Conservation (phyloP, 2,888 invertebrate genomes). For the Galerucella calmariensis region DNA sequence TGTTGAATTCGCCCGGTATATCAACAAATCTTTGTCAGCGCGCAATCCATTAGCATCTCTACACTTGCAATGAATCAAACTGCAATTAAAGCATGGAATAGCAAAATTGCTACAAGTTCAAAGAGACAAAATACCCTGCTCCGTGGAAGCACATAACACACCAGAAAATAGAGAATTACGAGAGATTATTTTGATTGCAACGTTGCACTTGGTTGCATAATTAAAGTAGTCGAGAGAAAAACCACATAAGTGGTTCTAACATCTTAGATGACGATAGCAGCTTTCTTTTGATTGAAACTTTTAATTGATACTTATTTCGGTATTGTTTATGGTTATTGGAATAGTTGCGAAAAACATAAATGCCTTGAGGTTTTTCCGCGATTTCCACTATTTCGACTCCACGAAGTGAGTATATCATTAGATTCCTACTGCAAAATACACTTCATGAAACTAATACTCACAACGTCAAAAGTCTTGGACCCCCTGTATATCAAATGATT, state of each 20-base stretch:
- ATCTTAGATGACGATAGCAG: constrained; percentile 16
- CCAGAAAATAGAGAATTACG: constrained; percentile 18
- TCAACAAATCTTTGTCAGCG: not conserved
- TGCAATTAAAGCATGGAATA: constrained; percentile 51
- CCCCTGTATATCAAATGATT: no score
- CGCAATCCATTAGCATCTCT: constrained; percentile 53
- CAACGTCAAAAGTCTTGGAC: no score
- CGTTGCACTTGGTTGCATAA: constrained; percentile 38
- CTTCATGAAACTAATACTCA: no score
- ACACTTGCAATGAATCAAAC: constrained; percentile 50
- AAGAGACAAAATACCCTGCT: constrained; percentile 42
- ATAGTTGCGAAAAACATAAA: no score
- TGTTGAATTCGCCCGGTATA: not conserved
- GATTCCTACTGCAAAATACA: no score
- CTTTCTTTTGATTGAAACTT: not conserved
- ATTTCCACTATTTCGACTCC: no score
- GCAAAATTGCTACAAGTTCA: constrained; percentile 52
- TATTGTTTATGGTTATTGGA: no score
- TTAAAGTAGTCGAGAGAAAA: constrained; percentile 30
- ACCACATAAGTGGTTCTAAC: constrained; percentile 32
- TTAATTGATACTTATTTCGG: no score
- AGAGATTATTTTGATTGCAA: constrained; percentile 37
- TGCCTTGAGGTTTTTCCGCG: no score
- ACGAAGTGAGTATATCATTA: no score
- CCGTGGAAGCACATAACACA: constrained; percentile 9